Conservation (phyloP, 2,113 vertebrate genomes). For the Genyomyrus donnyi region DNA sequence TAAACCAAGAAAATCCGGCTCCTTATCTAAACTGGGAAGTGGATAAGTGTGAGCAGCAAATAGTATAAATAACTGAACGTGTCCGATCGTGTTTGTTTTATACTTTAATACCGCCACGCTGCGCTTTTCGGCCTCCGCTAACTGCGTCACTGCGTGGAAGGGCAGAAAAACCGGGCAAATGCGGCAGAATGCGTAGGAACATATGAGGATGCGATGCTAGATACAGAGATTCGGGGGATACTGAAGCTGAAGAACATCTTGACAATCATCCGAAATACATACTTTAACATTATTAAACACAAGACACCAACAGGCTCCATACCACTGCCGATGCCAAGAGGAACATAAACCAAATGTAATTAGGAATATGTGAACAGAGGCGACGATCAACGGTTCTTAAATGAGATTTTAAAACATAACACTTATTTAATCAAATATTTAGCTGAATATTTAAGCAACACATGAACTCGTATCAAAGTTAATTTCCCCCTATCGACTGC, state of each 20-base stretch:
- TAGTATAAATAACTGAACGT: not conserved
- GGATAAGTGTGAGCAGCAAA: not conserved
- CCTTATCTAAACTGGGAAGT: not conserved
- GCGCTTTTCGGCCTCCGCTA: not conserved
- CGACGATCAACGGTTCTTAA: not conserved
- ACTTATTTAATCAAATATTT: not conserved
- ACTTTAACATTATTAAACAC: not conserved
- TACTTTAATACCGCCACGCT: not conserved
- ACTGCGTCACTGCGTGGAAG: constrained; percentile 17
- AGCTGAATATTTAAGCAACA: not conserved
- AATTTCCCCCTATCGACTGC: not conserved
- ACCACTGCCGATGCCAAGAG: not conserved
- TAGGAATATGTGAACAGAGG: not conserved
- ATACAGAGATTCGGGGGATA: not conserved
- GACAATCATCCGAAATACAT: not conserved
- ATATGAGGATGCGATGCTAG: not conserved
- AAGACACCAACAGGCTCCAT: not conserved
- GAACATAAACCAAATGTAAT: not conserved
- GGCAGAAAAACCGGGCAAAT: not conserved
- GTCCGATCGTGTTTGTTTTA: not conserved
- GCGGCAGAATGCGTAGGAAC: not conserved
- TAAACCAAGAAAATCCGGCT: not conserved
- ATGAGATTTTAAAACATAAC: not conserved
- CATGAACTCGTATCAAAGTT: not conserved
- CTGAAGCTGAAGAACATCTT: not conserved